Percentiles rank a stretch among this genome's conserved stretches.
These are phyloP conservation scores for Pangasianodon gigas DNA, from an alignment of 2,113 vertebrate species.

Conservation along the genomic window DNA sequence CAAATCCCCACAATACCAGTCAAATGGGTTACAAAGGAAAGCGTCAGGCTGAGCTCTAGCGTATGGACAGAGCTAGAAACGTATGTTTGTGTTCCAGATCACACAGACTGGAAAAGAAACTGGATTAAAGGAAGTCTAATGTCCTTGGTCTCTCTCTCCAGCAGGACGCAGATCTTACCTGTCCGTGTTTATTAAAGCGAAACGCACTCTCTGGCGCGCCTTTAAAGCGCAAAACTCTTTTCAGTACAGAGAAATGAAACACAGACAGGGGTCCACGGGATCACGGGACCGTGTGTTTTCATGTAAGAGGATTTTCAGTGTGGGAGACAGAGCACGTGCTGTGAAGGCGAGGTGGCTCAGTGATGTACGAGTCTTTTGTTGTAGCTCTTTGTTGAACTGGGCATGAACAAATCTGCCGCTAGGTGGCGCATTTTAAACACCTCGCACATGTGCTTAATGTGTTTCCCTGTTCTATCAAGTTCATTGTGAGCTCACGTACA, in stretches of 20 bases:
- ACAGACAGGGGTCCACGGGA: background rate
- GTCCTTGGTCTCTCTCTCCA: background rate
- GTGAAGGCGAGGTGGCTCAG: constrained; percentile 25
- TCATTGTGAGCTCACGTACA: background rate
- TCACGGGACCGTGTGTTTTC: background rate
- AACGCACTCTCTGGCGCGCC: constrained; percentile 23
- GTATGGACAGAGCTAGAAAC: background rate
- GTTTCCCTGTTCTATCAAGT: background rate
- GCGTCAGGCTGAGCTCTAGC: background rate
- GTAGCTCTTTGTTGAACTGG: constrained; percentile 42
- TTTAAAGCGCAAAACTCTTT: background rate
- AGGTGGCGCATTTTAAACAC: constrained; percentile 37
- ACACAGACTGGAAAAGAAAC: background rate
- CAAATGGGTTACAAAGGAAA: constrained; percentile 3
- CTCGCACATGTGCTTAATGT: background rate
- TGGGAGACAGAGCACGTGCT: background rate
- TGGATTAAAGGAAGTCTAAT: background rate
- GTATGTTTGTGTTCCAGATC: background rate
- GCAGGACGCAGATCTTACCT: constrained; percentile 36
- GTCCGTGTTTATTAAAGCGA: constrained; percentile 32
- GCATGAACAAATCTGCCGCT: background rate
- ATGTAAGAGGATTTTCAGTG: constrained; percentile 9
- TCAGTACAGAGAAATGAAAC: background rate
- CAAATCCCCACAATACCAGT: background rate
- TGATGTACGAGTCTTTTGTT: constrained; percentile 55